These are phyloP conservation scores for Leuciscus waleckii DNA, from an alignment of 2,797 vertebrate species.

Conservation along the genomic window DNA sequence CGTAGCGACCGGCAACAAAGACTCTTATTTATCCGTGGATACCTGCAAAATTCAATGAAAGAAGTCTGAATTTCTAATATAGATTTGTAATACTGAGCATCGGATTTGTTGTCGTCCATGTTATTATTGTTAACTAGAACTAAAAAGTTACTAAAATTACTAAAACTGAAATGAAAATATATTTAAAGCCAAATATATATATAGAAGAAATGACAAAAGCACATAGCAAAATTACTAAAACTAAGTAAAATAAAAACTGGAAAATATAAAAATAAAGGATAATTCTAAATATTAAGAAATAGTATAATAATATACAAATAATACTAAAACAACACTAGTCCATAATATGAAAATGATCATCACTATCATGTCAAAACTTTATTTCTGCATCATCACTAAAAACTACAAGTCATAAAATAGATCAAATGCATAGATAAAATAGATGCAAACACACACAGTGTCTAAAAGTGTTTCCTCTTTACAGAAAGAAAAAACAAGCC, in stretches of 20 bases:
- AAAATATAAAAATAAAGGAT: too few species aligned
- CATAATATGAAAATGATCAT: background rate
- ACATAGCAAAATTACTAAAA: too few species aligned
- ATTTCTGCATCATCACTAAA: background rate
- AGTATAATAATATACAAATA: background rate
- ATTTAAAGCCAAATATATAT: too few species aligned
- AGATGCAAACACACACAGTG: background rate
- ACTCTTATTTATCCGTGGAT: conserved; percentile 95
- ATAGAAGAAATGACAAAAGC: too few species aligned
- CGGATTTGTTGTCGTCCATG: background rate
- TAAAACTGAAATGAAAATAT: background rate
- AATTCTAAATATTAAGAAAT: too few species aligned
- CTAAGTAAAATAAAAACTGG: too few species aligned
- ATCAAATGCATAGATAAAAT: background rate
- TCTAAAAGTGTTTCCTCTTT: background rate
- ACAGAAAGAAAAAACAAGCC: background rate
- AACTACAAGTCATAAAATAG: background rate
- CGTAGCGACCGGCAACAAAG: conserved; percentile 89
- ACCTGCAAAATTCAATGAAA: conserved; percentile 75
- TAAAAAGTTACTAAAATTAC: background rate
- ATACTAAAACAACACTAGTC: background rate
- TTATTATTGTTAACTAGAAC: background rate
- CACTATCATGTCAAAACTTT: background rate
- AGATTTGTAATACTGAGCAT: background rate
- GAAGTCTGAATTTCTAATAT: background rate